A percentile compares a stretch with the other conserved stretches of the same genome.
Conservation (phyloP, 2,113 vertebrate species). For the Psilopogon haemacephalus region DNA sequence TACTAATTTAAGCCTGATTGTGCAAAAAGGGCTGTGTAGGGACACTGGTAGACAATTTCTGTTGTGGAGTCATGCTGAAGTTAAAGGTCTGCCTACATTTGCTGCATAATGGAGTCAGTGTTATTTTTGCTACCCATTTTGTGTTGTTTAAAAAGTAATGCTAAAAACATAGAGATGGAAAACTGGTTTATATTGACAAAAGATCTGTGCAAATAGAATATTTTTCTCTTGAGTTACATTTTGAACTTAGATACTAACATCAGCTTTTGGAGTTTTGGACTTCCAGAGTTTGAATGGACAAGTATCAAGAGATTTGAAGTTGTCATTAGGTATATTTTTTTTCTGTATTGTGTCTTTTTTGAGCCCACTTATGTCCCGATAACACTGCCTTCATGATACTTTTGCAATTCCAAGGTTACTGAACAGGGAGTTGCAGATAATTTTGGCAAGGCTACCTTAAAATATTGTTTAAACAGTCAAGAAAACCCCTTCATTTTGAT, state of each 20-base stretch:
- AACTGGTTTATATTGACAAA: not conserved
- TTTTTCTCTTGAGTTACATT: not conserved
- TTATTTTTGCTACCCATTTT: constrained; percentile 6
- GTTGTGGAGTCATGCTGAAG: not conserved
- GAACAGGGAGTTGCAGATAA: not conserved
- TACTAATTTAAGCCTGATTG: constrained; percentile 47
- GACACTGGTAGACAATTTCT: not conserved
- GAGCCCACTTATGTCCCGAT: not conserved
- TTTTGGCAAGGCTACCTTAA: not conserved
- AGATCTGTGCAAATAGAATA: not conserved
- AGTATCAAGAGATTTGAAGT: not conserved
- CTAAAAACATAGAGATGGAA: not conserved
- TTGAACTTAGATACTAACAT: not conserved
- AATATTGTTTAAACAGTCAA: not conserved
- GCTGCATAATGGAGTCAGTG: not conserved
- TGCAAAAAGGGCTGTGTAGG: constrained; percentile 38
- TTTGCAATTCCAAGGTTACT: not conserved
- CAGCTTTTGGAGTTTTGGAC: not conserved
- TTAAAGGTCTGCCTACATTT: not conserved
- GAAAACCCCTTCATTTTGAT: not conserved
- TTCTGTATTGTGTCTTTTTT: not conserved
- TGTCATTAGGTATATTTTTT: not conserved
- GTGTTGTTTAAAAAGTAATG: constrained; percentile 29
- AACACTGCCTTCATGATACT: not conserved
- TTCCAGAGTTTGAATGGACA: not conserved